phyloP scores from a whole-genome alignment of 2,113 vertebrate species.

The Pseudolaguvia tuberculata region DNA sequence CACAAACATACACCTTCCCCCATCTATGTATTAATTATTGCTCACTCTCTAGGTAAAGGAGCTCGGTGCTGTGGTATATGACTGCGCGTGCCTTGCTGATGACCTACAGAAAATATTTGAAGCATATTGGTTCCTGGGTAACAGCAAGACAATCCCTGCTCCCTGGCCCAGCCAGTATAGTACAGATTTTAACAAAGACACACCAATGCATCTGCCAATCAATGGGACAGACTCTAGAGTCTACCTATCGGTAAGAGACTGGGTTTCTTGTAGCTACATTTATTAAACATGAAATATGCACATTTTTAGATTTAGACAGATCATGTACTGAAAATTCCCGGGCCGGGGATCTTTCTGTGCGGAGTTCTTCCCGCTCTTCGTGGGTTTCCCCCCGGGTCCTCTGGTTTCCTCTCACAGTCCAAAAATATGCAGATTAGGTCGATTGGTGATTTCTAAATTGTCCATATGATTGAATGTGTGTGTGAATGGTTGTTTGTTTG shows the following conservation, averaged over 20 bases:
- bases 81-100: constrained; percentile 86
- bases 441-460: too few relatives aligned
- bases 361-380: too few relatives aligned
- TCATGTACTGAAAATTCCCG: too few relatives aligned
- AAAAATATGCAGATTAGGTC: too few relatives aligned
- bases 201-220: constrained; percentile 75
- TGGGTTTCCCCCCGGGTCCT: too few relatives aligned
- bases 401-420: too few relatives aligned
- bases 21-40: not conserved
- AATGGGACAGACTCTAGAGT: constrained; percentile 72
- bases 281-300: not conserved
- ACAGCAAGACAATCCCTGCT: constrained; percentile 67
- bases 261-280: not conserved
- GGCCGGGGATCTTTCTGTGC: too few relatives aligned
- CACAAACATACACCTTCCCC: not conserved
- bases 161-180: constrained; percentile 79
- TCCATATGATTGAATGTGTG: too few relatives aligned
- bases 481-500: too few relatives aligned
- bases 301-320: too few relatives aligned
- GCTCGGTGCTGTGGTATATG: constrained; percentile 78
- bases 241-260: constrained; percentile 78
- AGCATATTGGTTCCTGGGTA: constrained; percentile 82
- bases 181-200: constrained; percentile 78
- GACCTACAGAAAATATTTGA: constrained; percentile 89
- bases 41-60: constrained; percentile 81